Base-by-base conservation (phyloP, 2,888 invertebrate genomes). In the Dusona sp. region DNA sequence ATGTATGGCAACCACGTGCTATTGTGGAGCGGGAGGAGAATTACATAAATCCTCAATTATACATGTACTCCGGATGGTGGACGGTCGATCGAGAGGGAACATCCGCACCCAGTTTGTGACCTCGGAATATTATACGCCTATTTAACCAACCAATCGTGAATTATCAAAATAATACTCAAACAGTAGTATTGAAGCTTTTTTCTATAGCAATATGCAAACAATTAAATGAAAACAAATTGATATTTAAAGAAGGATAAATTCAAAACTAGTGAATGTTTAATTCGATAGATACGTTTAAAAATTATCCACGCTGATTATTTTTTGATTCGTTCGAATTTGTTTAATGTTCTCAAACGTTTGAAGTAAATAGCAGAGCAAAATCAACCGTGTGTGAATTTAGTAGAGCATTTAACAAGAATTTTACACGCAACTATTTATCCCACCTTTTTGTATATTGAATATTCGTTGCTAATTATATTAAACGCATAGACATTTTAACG, bases 21-120 rank as follows among this genome's bases (percentile, higher is more conserved):
- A 45, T 77, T 38, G 29, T 61, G 22, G 29, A 67, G 67, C 78
- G 6, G 33, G 48, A 29, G n/a, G 85, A 70, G 68, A 75, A 83
- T 83, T 78, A 68, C 73, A 83, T 82, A 82, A 85, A 85, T 85
- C 78, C 70, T 65, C 75, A 80, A 85, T 85, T 85, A 82, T 64
- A 77, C 77, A 77, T 67, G 68, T 78, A 65, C 68, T 64, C 38
- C 16, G 51, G 25, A 72, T 65, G 42, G 33, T 16, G 29, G 54
- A 65, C 42, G 78, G 25, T 83, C 65, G 83, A 83, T 83, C 78
- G 78, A 64, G 64, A 78, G 64, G 36, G 65, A 29, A 29, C 61
- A 33, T 75, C 42, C 29, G 57, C n/a, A 13, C 42, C 54, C 29
- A 22, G 36, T 73, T 51, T 25, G n/a, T 65, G 54, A 74, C 68